phyloP scores from a whole-genome alignment of 2,888 invertebrate species.

The Drosophila stalkeri region DNA sequence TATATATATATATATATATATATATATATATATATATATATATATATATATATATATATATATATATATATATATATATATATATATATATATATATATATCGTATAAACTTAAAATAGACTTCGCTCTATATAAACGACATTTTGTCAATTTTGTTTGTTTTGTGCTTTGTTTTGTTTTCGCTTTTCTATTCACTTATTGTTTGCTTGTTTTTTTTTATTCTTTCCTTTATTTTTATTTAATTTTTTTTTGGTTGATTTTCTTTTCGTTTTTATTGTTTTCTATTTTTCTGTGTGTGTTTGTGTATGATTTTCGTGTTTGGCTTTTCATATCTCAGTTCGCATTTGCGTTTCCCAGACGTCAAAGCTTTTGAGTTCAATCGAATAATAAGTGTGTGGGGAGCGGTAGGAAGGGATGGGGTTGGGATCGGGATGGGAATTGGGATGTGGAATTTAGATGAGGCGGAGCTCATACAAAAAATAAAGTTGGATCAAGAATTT shows the following conservation, averaged over 20 bases:
- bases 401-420: not conserved
- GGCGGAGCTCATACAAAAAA: not conserved
- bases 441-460: not conserved
- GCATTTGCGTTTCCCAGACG: slow-evolving; percentile 1
- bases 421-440: not conserved
- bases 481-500: not conserved
- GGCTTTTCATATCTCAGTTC: slow-evolving; percentile 13
- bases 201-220: not conserved
- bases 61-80: not conserved
- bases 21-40: slow-evolving; percentile 15
- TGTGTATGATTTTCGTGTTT: not conserved
- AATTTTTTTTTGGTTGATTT: not conserved
- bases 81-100: slow-evolving; percentile 15
- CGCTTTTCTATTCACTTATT: not conserved
- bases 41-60: slow-evolving; percentile 24
- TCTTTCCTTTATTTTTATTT: no score
- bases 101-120: slow-evolving; percentile 33
- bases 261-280: not conserved
- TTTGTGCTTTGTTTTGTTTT: slow-evolving; percentile 6
- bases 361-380: not conserved
- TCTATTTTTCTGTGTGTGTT: not conserved
- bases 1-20: slow-evolving; percentile 10
- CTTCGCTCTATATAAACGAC: slow-evolving; percentile 14
- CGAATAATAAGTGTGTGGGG: not conserved
- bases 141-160: slow-evolving; percentile 20